These are phyloP conservation scores for Camarhynchus parvulus DNA, from an alignment of 2,113 vertebrate genomes.

Conservation along the genomic window DNA sequence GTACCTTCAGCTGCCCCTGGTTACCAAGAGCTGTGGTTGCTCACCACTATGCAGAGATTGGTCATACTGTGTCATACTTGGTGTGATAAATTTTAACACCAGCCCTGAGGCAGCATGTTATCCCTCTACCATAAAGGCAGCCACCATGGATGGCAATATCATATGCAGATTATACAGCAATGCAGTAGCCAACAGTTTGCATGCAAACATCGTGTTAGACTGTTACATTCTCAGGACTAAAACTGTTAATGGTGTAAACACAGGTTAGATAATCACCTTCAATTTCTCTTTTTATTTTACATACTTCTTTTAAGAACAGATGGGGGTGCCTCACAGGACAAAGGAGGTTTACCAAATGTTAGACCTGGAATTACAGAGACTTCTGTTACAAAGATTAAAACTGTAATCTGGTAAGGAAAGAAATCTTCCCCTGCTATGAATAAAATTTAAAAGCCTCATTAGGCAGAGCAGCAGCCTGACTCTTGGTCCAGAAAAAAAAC, in stretches of 20 bases:
- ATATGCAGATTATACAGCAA: conserved; percentile 18
- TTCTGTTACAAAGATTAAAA: conserved; percentile 15
- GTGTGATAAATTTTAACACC: neutral
- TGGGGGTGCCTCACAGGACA: neutral
- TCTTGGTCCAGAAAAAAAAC: neutral
- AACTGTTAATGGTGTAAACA: neutral
- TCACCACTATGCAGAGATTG: neutral
- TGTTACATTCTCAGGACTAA: conserved; percentile 22
- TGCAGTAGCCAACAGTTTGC: conserved; percentile 36
- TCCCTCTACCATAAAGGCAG: neutral
- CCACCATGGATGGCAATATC: neutral
- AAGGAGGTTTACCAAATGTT: neutral
- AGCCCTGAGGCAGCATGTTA: neutral
- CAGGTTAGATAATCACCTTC: neutral
- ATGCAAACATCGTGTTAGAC: conserved; percentile 42
- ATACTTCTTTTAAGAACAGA: conserved; percentile 5
- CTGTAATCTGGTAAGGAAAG: neutral
- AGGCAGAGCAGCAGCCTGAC: conserved; percentile 32
- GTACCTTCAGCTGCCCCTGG: neutral
- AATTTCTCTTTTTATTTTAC: conserved; percentile 1
- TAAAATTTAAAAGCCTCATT: neutral
- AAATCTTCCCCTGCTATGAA: neutral
- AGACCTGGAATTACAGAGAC: neutral
- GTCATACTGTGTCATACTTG: rapidly evolving
- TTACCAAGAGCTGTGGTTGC: neutral